Evolutionary conservation across 1,140 invertebrate species (phyloP), one percentile per base, ranked within the genome.

Genomic region (Melipona quadrifasciata): DNA sequence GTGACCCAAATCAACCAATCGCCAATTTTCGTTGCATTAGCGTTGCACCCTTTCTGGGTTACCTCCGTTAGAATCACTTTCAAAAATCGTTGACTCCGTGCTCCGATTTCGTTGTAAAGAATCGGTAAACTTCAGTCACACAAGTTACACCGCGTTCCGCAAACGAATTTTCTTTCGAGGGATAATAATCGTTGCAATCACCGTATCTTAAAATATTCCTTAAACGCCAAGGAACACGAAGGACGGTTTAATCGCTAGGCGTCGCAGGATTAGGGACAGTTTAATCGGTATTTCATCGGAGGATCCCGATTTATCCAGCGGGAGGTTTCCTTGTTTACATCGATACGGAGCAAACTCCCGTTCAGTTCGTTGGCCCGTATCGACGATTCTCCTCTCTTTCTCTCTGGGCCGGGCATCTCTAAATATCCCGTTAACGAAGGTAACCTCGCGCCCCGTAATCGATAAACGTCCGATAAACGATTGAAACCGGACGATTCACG

Each of bases 381-480:
- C 55, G 34, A 39, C 11, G 58, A 61, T 10, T 2, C 24, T 31
- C 24, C 65, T 27, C 53, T 72, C 58, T 72, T 53, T 58, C 65
- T 12, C 5, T 47, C 8, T 6, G 39, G 39, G 39, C 39, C 64
- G 57, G 17, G 17, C 55, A n/a, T 72, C 78, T 72, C 53, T 80
- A 70, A 80, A 80, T 72, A 80, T 80, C 78, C 55, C 53, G 34
- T 80, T 72, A 80, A 80, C 78, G 78, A 80, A 58, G 67, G 19
- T 72, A 80, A 80, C 34, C 53, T 11, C 4, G 39, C 31, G 1
- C 31, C 3, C 24, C 10, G 53, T 14, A 16, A 31, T 53, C 51
- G 77, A 79, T 68, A 68, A 68, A 57, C 12, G 67, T 70, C 24
- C n/a, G 53, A n/a, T n/a, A n/a, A 34, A 75, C 31, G 73, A 27